Base-by-base conservation (phyloP, 2,888 invertebrate genomes). In the Palloptera scutellata region DNA sequence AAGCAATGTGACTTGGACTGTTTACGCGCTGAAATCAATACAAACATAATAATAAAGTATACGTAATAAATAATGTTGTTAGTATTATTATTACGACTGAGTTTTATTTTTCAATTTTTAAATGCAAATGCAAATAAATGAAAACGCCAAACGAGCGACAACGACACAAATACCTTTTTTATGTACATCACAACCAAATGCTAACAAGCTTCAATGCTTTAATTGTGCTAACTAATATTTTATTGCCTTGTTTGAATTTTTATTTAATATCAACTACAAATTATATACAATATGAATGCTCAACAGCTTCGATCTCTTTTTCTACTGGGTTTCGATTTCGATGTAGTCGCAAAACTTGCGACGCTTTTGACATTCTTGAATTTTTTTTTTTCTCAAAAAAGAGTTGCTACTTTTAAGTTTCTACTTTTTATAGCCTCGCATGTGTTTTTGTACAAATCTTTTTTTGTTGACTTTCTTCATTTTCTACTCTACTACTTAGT, bases 161-260 rank as follows among this genome's bases (percentile, higher is more conserved):
- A 67, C 15, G 66, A 62, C 59, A 69, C 58, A 69, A 64, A 67
- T 66, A 43, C 30, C 64, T 20, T 61, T n/a, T n/a, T n/a, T n/a
- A n/a, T n/a, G 60, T 62, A 66, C 60, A 54, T 66, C 64, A 63
- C 71, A 71, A 65, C 54, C 43, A 42, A 66, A 65, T 78, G 81
- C 81, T 81, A 81, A 81, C 78, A 77, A 81, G 80, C 78, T 75
- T 75, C 76, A 30, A 30, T 30, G 30, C 30, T 30, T 68, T 79
- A 76, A 76, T 77, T 60, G 78, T 78, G 82, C 75, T 81, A 82
- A 81, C 78, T 81, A 80, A 80, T 76, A 77, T 78, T 81, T 79
- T 78, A 79, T 80, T 82, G 75, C 78, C 78, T 76, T 71, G 74
- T 77, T 77, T 76, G 73, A 78, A 66, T 66, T 66, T 41, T 60